A percentile compares a stretch with the other conserved stretches of the same genome.
These are phyloP conservation scores for Apomyelois bistriatella DNA, from an alignment of 2,888 invertebrate species.

Conservation along the genomic window DNA sequence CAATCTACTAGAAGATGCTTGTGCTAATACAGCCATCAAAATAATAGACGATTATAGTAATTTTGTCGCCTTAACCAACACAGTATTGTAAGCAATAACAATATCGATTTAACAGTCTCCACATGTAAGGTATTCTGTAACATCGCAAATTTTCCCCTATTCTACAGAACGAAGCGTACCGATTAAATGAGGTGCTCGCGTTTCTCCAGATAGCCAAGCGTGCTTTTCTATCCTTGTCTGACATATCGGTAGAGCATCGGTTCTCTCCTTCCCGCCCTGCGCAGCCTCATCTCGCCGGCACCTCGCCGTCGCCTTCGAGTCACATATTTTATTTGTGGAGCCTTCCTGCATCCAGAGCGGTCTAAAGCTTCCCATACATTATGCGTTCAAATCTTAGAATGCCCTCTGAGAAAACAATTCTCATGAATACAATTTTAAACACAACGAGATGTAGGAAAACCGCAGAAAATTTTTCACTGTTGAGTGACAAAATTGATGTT, in stretches of 20 bases:
- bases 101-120: conserved; percentile 15
- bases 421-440: not conserved
- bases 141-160: conserved; percentile 70
- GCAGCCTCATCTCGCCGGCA: conserved; percentile 73
- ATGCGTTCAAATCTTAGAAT: conserved; percentile 15
- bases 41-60: not conserved
- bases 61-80: not conserved
- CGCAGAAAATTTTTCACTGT: no score
- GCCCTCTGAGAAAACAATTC: conserved; percentile 14
- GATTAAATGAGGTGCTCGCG: conserved; percentile 79
- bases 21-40: not conserved
- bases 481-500: no score
- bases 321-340: conserved; percentile 79
- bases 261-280: conserved; percentile 54
- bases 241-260: conserved; percentile 25
- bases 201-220: conserved; percentile 76
- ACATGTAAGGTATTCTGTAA: conserved; percentile 37
- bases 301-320: conserved; percentile 77
- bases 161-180: conserved; percentile 75
- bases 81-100: conserved; percentile 12
- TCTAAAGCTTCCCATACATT: conserved; percentile 62
- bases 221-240: conserved; percentile 42
- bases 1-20: not conserved
- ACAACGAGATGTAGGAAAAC: not conserved
- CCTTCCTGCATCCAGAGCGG: conserved; percentile 74